These are phyloP conservation scores for Tragopan temminckii DNA, from an alignment of 2,797 vertebrate genomes.

Conservation along the genomic window DNA sequence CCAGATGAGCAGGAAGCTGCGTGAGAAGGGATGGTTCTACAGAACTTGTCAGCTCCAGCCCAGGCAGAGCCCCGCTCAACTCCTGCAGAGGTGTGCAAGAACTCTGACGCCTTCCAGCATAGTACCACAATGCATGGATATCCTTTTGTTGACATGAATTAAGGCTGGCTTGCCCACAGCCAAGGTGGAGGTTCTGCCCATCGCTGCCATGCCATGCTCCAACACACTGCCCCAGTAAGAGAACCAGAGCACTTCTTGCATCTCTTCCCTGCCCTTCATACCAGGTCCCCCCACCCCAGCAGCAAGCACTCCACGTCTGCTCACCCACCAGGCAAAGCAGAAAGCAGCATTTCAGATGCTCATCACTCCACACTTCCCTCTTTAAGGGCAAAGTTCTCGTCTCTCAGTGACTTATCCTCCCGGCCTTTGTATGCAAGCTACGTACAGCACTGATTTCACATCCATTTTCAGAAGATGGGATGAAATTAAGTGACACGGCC, in stretches of 20 bases:
- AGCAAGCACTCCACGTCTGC: accelerated
- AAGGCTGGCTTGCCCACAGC: too few relatives aligned
- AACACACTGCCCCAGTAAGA: too few relatives aligned
- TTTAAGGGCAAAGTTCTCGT: not conserved
- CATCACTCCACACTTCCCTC: not conserved
- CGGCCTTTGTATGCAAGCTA: not conserved
- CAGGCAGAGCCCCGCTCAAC: not conserved
- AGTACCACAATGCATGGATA: not conserved
- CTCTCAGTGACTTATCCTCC: constrained; percentile 8
- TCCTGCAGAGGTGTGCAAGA: too few relatives aligned
- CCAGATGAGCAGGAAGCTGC: not conserved
- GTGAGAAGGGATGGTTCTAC: not conserved
- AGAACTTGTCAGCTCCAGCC: not conserved
- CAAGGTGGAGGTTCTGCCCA: not conserved
- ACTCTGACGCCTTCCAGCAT: not conserved
- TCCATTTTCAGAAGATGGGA: constrained; percentile 41
- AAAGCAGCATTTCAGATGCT: not conserved
- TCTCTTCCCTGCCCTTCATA: not conserved
- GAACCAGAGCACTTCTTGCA: not conserved
- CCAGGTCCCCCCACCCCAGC: not conserved
- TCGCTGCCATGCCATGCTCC: not conserved
- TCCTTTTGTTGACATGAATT: not conserved
- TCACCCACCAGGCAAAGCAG: not conserved
- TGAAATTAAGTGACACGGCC: constrained; percentile 46
- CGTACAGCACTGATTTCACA: constrained; percentile 55